These are phyloP conservation scores for Antennarius striatus DNA, from an alignment of 2,113 vertebrate species.

Conservation along the genomic window DNA sequence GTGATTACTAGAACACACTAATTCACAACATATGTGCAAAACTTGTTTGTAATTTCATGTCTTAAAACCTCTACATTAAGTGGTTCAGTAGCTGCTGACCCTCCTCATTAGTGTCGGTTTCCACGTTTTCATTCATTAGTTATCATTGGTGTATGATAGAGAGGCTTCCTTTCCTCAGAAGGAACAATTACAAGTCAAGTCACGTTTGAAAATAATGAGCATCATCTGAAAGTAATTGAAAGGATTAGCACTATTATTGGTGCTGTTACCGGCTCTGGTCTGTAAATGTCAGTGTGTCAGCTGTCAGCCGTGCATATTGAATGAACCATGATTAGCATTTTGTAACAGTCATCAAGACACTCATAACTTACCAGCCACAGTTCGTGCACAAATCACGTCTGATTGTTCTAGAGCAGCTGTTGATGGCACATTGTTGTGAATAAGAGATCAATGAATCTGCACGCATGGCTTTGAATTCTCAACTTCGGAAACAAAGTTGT, in stretches of 20 bases:
- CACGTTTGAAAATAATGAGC: constrained; percentile 18
- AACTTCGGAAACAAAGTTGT: neutral
- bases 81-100: constrained; percentile 5
- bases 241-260: constrained; percentile 4
- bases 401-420: constrained; percentile 8
- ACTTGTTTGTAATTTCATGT: neutral
- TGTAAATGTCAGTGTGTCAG: too few species aligned
- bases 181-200: constrained; percentile 4
- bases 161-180: constrained; percentile 11
- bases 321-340: constrained; percentile 11
- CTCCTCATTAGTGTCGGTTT: too few species aligned
- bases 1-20: neutral
- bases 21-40: neutral
- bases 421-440: neutral
- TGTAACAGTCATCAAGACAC: constrained; percentile 15
- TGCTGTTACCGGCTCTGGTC: neutral
- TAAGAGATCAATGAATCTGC: neutral
- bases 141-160: constrained; percentile 2
- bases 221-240: constrained; percentile 9
- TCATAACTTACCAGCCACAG: neutral
- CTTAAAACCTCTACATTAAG: neutral
- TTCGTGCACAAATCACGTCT: constrained; percentile 1
- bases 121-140: neutral
- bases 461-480: neutral
- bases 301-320: constrained; percentile 6